Evolutionary conservation across 2,888 invertebrate genomes (phyloP).

Genomic region (Hirtodrosophila trivittata): DNA sequence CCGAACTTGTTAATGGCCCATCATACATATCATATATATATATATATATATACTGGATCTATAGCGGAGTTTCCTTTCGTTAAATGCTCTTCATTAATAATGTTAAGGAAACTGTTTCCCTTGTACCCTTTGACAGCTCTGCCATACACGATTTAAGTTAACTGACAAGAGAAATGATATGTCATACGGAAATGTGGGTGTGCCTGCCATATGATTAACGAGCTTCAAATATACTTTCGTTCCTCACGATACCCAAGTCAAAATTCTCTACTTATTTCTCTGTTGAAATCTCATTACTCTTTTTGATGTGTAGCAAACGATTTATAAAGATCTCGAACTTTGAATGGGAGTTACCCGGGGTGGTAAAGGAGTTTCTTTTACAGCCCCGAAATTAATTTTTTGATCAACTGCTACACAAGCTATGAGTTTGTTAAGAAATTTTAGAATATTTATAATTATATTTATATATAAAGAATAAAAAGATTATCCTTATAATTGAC

Average conservation of each 20-base stretch:
- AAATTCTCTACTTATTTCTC: conserved; percentile 27
- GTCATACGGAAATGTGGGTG: conserved; percentile 22
- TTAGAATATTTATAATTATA: too few species aligned
- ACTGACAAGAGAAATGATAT: conserved; percentile 29
- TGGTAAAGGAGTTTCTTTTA: too few species aligned
- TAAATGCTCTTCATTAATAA: too few species aligned
- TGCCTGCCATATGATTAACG: conserved; percentile 66
- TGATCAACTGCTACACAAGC: too few species aligned
- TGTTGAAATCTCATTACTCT: conserved; percentile 58
- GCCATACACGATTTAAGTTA: conserved; percentile 29
- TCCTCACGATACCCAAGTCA: conserved; percentile 15
- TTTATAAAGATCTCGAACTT: conserved; percentile 25
- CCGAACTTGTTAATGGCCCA: conserved; percentile 29
- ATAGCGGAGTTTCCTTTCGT: too few species aligned
- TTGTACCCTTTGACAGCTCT: conserved; percentile 24
- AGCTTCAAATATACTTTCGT: conserved; percentile 62
- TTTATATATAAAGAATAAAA: too few species aligned
- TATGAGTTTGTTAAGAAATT: too few species aligned
- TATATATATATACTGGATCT: too few species aligned
- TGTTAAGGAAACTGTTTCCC: conserved; percentile 3
- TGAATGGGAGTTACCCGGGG: too few species aligned
- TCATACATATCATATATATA: conserved; percentile 4
- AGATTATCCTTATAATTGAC: too few species aligned
- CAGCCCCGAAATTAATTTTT: too few species aligned
- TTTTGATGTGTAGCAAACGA: conserved; percentile 43